Evolutionary conservation across 1,140 invertebrate genomes (phyloP).

Genomic region (Zaprionus taronus): DNA sequence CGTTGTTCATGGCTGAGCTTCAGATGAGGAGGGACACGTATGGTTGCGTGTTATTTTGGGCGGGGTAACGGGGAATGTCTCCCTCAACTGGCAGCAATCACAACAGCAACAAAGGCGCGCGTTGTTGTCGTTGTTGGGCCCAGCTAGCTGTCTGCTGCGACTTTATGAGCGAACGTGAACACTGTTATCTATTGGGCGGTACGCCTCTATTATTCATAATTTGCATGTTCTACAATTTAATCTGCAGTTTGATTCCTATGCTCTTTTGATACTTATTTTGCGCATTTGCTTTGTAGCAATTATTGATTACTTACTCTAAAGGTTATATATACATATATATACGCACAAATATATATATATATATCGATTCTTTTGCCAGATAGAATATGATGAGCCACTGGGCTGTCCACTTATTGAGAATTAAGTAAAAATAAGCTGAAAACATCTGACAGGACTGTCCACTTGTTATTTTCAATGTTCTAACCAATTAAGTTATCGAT

Average conservation of each 20-base stretch:
- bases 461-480: slow-evolving; percentile 37
- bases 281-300: slow-evolving; percentile 45
- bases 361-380: slow-evolving; percentile 45
- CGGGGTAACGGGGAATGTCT: slow-evolving; percentile 27
- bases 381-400: slow-evolving; percentile 53
- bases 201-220: slow-evolving; percentile 46
- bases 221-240: slow-evolving; percentile 68
- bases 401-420: slow-evolving; percentile 32
- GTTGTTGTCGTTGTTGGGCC: slow-evolving; percentile 36
- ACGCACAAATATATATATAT: slow-evolving; percentile 11
- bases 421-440: slow-evolving; percentile 15
- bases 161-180: slow-evolving; percentile 60
- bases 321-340: slow-evolving; percentile 35
- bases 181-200: slow-evolving; percentile 66
- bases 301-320: slow-evolving; percentile 67
- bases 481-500: slow-evolving; percentile 35
- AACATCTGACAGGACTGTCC: slow-evolving; percentile 34
- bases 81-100: slow-evolving; percentile 20
- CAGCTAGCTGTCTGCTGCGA: slow-evolving; percentile 34
- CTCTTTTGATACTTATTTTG: slow-evolving; percentile 35
- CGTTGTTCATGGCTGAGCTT: slow-evolving; percentile 42
- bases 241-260: slow-evolving; percentile 40
- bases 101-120: slow-evolving; percentile 66
- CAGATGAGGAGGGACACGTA: slow-evolving; percentile 29
- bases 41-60: slow-evolving; percentile 8